Evolutionary conservation across 2,888 invertebrate species (phyloP).

Genomic region (Horisme vitalbata): DNA sequence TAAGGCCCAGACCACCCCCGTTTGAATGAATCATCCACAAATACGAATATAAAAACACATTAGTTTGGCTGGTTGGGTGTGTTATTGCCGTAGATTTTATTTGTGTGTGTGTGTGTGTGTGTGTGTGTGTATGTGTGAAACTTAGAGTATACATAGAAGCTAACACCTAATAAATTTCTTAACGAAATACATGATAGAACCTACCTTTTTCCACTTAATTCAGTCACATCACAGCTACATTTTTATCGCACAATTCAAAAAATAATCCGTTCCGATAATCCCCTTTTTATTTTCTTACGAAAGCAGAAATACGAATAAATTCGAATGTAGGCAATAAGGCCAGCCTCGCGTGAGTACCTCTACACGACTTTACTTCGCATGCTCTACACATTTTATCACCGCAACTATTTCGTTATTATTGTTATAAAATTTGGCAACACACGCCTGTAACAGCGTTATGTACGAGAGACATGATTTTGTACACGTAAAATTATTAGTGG

Average conservation of each 20-base stretch:
- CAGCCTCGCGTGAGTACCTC: conserved; percentile 42
- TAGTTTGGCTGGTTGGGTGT: conserved; percentile 1
- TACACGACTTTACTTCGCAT: conserved; percentile 42
- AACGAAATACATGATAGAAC: too few relatives aligned
- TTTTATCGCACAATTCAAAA: background rate
- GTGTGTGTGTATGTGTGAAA: too few relatives aligned
- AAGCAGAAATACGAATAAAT: conserved; percentile 24
- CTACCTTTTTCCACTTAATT: too few relatives aligned
- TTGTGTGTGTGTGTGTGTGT: background rate
- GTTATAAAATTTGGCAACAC: conserved; percentile 36
- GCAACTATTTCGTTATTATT: conserved; percentile 44
- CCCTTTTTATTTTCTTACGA: conserved; percentile 14
- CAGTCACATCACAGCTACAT: background rate
- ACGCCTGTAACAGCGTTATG: conserved; percentile 24
- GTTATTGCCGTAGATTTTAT: background rate
- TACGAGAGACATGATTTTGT: conserved; percentile 29
- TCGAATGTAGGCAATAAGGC: conserved; percentile 37
- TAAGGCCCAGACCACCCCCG: conserved; percentile 30
- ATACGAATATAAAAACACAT: conserved; percentile 3
- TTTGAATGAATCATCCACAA: conserved; percentile 14
- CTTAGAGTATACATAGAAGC: too few relatives aligned
- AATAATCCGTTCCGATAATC: background rate
- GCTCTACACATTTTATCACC: conserved; percentile 47
- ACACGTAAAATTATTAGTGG: too few relatives aligned
- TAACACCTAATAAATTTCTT: too few relatives aligned